phyloP scores from a whole-genome alignment of 2,113 vertebrate genomes.

The Pelmatolapia mariae region DNA sequence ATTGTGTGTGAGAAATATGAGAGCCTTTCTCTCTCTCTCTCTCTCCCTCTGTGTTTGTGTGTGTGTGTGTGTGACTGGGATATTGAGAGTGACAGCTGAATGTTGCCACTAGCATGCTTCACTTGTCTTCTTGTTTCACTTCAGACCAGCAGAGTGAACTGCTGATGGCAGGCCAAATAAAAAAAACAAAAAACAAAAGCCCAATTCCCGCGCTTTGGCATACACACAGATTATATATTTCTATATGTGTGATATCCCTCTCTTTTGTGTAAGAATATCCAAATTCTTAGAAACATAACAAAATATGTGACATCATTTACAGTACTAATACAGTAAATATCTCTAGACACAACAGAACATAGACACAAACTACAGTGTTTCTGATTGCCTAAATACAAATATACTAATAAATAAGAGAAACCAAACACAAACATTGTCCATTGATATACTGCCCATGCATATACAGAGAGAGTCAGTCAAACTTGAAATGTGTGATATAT shows the following conservation, averaged over 20 bases:
- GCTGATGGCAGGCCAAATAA: slow-evolving; percentile 35
- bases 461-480: neutral
- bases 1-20: slow-evolving; percentile 59
- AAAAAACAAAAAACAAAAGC: neutral
- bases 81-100: slow-evolving; percentile 53
- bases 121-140: slow-evolving; percentile 37
- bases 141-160: slow-evolving; percentile 25
- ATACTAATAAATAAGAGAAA: neutral
- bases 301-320: neutral
- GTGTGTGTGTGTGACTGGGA: slow-evolving; percentile 1
- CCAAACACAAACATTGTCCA: neutral
- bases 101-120: slow-evolving; percentile 26
- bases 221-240: neutral
- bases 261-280: neutral
- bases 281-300: neutral
- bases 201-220: neutral
- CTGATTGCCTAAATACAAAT: neutral
- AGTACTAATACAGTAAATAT: neutral
- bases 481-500: neutral
- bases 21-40: neutral
- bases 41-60: neutral
- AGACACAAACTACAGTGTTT: neutral
- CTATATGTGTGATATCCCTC: neutral
- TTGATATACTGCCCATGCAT: neutral
- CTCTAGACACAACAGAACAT: neutral